phyloP scores from a whole-genome alignment of 2,888 invertebrate species.

The Atrina japonica region DNA sequence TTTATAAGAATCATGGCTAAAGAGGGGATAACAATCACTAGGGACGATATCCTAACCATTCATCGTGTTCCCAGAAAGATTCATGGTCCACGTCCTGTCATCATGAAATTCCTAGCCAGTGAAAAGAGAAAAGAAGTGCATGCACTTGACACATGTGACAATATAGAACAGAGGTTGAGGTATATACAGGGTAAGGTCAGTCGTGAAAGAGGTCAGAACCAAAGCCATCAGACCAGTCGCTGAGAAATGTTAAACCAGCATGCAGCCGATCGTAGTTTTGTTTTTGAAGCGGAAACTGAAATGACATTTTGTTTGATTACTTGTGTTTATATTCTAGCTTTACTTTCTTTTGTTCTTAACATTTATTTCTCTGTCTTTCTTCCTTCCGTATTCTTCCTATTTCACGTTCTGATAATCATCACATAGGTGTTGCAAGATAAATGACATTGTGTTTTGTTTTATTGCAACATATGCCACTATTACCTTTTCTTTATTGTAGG shows the following conservation, averaged over 20 bases:
- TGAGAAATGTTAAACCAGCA: background rate
- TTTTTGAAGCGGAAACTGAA: background rate
- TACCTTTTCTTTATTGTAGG: too few species aligned
- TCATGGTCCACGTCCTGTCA: background rate
- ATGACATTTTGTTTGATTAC: background rate
- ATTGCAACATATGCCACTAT: too few species aligned
- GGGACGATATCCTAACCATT: conserved; percentile 1
- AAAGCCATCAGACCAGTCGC: background rate
- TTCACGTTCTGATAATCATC: background rate
- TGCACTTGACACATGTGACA: background rate
- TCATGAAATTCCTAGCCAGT: background rate
- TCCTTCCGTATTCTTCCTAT: background rate
- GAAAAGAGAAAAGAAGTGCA: background rate
- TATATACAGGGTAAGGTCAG: background rate
- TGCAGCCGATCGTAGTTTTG: background rate
- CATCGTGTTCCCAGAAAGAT: background rate
- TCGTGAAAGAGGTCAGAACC: background rate
- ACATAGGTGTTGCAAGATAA: too few species aligned
- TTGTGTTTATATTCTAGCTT: too few species aligned
- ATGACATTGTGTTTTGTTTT: too few species aligned
- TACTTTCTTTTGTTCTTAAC: background rate
- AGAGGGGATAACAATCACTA: background rate
- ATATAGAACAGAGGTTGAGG: background rate
- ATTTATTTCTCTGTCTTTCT: background rate
- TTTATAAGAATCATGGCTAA: background rate